Evolutionary conservation across 2,888 invertebrate genomes (phyloP).

Genomic region (Drosophila kuntzei): DNA sequence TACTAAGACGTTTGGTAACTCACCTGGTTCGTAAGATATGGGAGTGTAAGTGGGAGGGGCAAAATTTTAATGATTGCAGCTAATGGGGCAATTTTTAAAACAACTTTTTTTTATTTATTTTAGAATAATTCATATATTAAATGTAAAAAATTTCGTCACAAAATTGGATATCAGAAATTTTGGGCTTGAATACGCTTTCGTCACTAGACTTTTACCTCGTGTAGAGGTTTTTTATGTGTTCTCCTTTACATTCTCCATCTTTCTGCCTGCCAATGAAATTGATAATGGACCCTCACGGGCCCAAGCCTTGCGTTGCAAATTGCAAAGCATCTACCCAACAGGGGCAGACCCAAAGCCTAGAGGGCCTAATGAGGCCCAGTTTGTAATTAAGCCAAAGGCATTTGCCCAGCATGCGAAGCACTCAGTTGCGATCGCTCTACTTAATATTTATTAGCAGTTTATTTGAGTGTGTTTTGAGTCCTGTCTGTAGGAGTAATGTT

Average conservation of each 20-base stretch:
- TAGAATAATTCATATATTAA: too few relatives aligned
- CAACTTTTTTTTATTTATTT: too few relatives aligned
- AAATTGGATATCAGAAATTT: too few relatives aligned
- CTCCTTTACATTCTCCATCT: neutral
- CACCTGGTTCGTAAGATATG: too few relatives aligned
- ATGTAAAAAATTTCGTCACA: too few relatives aligned
- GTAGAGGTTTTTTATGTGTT: too few relatives aligned
- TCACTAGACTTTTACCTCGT: too few relatives aligned
- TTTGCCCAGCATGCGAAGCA: constrained; percentile 16
- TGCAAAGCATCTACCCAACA: constrained; percentile 37
- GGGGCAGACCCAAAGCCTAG: neutral
- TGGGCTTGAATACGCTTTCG: too few relatives aligned
- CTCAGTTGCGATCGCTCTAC: constrained; percentile 13
- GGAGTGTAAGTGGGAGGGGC: too few relatives aligned
- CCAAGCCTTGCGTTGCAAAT: constrained; percentile 46
- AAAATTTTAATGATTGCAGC: too few relatives aligned
- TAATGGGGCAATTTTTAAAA: too few relatives aligned
- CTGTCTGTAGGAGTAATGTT: neutral
- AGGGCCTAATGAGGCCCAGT: constrained; percentile 48
- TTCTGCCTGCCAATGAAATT: constrained; percentile 50
- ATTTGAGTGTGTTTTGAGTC: neutral
- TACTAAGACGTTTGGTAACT: too few relatives aligned
- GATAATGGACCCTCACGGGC: constrained; percentile 61
- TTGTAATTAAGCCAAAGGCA: constrained; percentile 45
- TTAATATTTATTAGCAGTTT: constrained; percentile 24